Conservation (phyloP, 2,888 invertebrate genomes). For the Bursaphelenchus okinawaensis region DNA sequence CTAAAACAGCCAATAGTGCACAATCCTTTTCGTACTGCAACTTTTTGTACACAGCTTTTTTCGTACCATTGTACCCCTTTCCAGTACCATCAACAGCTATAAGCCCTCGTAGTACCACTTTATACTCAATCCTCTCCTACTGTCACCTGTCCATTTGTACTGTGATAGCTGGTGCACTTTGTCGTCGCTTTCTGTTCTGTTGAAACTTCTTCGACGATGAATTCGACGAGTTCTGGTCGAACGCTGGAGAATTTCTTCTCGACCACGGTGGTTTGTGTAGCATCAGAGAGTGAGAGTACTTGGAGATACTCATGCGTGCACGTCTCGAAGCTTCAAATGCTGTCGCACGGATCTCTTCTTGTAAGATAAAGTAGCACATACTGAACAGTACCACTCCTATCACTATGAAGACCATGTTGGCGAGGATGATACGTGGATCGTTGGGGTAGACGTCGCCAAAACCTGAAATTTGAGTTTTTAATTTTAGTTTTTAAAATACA, state of each 20-base stretch:
- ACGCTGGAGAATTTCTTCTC: slow-evolving; percentile 42
- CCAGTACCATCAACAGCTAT: too few relatives aligned
- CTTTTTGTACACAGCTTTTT: too few relatives aligned
- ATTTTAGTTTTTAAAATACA: not conserved
- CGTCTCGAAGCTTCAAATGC: slow-evolving; percentile 35
- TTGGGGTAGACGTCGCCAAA: slow-evolving; percentile 50
- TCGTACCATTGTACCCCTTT: too few relatives aligned
- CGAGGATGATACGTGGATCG: slow-evolving; percentile 34
- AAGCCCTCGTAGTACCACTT: too few relatives aligned
- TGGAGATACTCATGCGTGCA: slow-evolving; percentile 43
- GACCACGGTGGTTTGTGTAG: slow-evolving; percentile 41
- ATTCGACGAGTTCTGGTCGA: slow-evolving; percentile 27
- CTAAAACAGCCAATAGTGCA: too few relatives aligned
- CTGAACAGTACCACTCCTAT: slow-evolving; percentile 49
- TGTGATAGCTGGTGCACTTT: slow-evolving; percentile 42
- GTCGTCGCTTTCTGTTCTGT: slow-evolving; percentile 35
- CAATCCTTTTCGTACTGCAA: too few relatives aligned
- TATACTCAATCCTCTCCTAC: too few relatives aligned
- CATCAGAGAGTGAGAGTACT: slow-evolving; percentile 45
- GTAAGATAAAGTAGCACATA: slow-evolving; percentile 54
- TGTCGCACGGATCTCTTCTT: slow-evolving; percentile 47
- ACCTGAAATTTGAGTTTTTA: slow-evolving; percentile 37
- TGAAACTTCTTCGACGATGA: slow-evolving; percentile 29
- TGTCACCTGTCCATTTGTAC: slow-evolving; percentile 14
- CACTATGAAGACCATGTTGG: slow-evolving; percentile 43